These are phyloP conservation scores for Amphimedon queenslandica DNA, from an alignment of 37 sponge, comb jelly and placozoan species.

Conservation along the genomic window DNA sequence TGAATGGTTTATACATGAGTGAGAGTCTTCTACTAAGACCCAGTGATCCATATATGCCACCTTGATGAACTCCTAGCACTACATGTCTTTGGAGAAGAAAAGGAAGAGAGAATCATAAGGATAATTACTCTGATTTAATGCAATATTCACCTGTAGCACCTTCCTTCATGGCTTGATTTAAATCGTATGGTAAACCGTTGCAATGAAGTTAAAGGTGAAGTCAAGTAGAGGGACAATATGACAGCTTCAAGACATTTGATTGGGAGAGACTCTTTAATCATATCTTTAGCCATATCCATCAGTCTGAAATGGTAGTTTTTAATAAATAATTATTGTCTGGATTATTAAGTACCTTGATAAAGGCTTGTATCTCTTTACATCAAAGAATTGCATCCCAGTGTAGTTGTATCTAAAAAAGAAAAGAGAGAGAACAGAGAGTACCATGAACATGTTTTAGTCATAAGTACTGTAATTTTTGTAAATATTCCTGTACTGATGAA, in stretches of 20 bases:
- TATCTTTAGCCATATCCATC: constrained; percentile 91
- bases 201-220: constrained; percentile 50
- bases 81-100: constrained; percentile 68
- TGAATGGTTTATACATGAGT: constrained; percentile 93
- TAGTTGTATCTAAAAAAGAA: constrained; percentile 72
- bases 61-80: constrained; percentile 74
- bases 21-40: constrained; percentile 85
- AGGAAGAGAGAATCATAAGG: neutral
- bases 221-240: constrained; percentile 80
- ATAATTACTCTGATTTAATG: neutral
- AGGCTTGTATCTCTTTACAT: constrained; percentile 81
- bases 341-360: constrained; percentile 70
- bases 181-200: constrained; percentile 76
- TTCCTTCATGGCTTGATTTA: constrained; percentile 63
- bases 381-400: constrained; percentile 98
- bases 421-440: no score
- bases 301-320: constrained; percentile 62
- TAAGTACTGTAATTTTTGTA: constrained; percentile 45
- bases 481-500: constrained; percentile 24
- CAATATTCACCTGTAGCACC: constrained; percentile 59
- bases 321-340: neutral
- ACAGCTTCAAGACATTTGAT: constrained; percentile 99
- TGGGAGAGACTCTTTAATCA: constrained; percentile 86
- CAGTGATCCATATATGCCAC: constrained; percentile 77
- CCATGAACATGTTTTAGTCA: no score